Evolutionary conservation across 2,888 invertebrate species (phyloP), one percentile per base, ranked within the genome.

Genomic region (Phasia obesa): DNA sequence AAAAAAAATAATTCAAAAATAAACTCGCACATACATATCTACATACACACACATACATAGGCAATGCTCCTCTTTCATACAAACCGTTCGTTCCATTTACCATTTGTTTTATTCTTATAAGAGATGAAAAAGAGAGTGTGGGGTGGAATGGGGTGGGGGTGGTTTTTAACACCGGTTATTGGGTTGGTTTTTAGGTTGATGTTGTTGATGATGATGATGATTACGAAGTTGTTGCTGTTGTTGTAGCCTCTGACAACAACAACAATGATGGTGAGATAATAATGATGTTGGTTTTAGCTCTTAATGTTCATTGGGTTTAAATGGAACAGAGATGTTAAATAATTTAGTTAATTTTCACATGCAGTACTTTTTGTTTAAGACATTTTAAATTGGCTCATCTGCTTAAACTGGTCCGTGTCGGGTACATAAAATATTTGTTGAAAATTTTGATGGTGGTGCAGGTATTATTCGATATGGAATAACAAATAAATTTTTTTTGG

Each of bases 151-250:
- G n/a, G 51, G 17, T 42, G 67, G 53, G 59, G 77, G 62, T 70
- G 60, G 65, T 25, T 67, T 79, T 67, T 27, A 5, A 35, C 35
- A 59, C 60, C 79, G 67, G 35, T 62, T 69, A 53, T 53, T 57
- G 59, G 65, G 38, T 67, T 53, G 60, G 5, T 69, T 80, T 80
- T 80, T 75, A 80, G 60, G 79, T 80, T 80, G 79, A 31, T 44
- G 51, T 65, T 71, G 27, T 71, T 71, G n/a, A 60, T 44, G 49
- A 59, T 67, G 21, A 15, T 64, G 35, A 79, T 65, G n/a, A 67
- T 44, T 38, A 51, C 59, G 21, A 15, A 57, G 62, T 9, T 60
- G 6, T 38, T 53, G 53, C 17, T 69, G 31, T 15, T 51, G 5
- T 23, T 44, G 53, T 42, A 44, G 53, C n/a, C 27, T 44, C 51